Evolutionary conservation across 2,888 invertebrate genomes (phyloP).

Genomic region (Eupelmus urozonus): DNA sequence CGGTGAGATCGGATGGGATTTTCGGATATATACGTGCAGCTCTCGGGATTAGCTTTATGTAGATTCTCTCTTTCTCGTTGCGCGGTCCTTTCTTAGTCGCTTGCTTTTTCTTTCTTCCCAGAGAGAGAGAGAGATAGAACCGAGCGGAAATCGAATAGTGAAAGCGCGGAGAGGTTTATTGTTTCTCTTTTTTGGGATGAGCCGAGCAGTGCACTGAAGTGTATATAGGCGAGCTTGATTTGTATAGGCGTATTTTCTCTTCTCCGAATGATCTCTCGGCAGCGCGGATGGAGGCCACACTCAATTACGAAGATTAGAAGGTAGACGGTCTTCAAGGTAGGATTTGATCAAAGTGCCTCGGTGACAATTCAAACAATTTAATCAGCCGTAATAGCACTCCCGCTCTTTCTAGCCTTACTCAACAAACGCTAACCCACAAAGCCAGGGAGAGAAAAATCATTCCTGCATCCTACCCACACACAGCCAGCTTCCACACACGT

Average conservation of each 20-base stretch:
- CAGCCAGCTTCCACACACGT: neutral
- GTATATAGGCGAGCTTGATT: too few species aligned
- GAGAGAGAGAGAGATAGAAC: neutral
- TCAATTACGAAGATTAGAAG: too few species aligned
- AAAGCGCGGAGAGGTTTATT: neutral
- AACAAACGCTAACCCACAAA: too few species aligned
- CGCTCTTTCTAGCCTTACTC: too few species aligned
- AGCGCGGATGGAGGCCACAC: too few species aligned
- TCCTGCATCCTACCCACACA: neutral
- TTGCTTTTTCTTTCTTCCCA: neutral
- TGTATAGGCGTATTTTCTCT: too few species aligned
- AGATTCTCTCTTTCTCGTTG: slow-evolving; percentile 14
- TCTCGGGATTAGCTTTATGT: slow-evolving; percentile 16
- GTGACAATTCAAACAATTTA: too few species aligned
- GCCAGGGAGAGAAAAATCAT: neutral
- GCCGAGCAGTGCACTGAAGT: neutral
- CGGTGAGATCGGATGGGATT: neutral
- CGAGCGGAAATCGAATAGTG: slow-evolving; percentile 3
- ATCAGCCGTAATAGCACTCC: too few species aligned
- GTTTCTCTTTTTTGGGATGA: neutral
- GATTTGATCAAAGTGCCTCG: too few species aligned
- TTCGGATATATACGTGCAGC: neutral
- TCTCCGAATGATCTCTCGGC: too few species aligned
- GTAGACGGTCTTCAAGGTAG: too few species aligned
- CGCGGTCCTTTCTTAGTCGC: neutral